phyloP scores from a whole-genome alignment of 1,140 invertebrate species.

The roundworm (Caenorhabditis elegans) region DNA sequence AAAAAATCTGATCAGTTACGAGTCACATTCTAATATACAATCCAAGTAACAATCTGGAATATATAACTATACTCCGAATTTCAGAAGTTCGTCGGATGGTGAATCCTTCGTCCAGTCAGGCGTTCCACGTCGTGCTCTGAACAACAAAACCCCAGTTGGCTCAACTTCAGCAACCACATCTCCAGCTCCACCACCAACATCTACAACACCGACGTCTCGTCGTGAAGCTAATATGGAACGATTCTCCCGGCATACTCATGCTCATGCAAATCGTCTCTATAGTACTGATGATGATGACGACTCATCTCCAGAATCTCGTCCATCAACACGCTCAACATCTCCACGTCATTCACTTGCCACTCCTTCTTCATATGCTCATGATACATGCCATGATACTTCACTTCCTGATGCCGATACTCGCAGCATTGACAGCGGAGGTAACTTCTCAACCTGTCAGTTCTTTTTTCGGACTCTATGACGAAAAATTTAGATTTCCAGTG shows the following conservation, averaged over 20 bases:
- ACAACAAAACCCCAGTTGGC: neutral
- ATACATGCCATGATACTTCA: constrained; percentile 13
- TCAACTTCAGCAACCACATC: neutral
- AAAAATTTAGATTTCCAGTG: constrained; percentile 20
- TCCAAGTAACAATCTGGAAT: too few relatives aligned
- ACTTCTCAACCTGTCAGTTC: constrained; percentile 31
- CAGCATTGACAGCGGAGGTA: constrained; percentile 45
- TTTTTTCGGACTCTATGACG: constrained; percentile 54
- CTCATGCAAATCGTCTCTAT: neutral
- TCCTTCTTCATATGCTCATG: constrained; percentile 59
- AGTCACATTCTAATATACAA: too few relatives aligned
- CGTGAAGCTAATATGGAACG: neutral
- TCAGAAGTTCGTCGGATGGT: constrained; percentile 27
- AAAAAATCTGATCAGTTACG: too few relatives aligned
- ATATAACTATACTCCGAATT: too few relatives aligned
- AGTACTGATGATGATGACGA: constrained; percentile 37
- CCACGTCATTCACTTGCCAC: constrained; percentile 63
- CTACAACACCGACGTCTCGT: neutral
- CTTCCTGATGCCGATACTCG: constrained; percentile 22
- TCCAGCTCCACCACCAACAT: constrained; percentile 22
- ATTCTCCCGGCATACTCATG: neutral
- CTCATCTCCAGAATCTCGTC: constrained; percentile 54
- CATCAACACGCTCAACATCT: constrained; percentile 63
- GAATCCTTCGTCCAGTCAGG: constrained; percentile 35
- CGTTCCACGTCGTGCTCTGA: neutral